Conservation (phyloP, 2,113 vertebrate species). For the Ploceus nigricollis region DNA sequence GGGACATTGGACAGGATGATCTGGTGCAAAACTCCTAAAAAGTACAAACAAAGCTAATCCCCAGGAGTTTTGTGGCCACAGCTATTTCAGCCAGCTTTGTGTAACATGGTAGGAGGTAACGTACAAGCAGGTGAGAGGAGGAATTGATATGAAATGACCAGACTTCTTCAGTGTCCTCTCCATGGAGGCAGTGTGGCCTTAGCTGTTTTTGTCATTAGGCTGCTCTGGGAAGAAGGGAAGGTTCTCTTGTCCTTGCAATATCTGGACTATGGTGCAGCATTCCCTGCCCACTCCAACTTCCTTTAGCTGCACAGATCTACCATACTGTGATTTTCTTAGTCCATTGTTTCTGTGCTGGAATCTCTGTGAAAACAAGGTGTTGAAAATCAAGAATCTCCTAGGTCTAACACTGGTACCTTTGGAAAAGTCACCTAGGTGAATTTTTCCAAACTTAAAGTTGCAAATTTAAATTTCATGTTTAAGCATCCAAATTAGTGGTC, state of each 20-base stretch:
- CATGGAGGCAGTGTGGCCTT: not conserved
- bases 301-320: not conserved
- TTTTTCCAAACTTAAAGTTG: slow-evolving; percentile 23
- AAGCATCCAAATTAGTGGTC: slow-evolving; percentile 62
- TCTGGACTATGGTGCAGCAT: not conserved
- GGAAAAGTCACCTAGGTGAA: not conserved
- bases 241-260: not conserved
- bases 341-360: not conserved
- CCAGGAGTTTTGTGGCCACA: not conserved
- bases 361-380: not conserved
- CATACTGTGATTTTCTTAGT: not conserved
- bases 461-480: slow-evolving; percentile 30
- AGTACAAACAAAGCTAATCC: not conserved
- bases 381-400: not conserved
- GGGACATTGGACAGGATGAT: not conserved
- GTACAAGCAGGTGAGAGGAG: not conserved
- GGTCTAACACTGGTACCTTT: not conserved
- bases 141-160: not conserved
- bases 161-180: not conserved
- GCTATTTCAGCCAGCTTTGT: not conserved
- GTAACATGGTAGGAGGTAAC: not conserved
- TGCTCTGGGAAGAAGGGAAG: not conserved
- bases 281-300: not conserved
- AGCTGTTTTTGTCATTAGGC: not conserved
- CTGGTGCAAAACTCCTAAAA: not conserved